Evolutionary conservation across 1,140 invertebrate species (phyloP), one percentile per base, ranked within the genome.

Genomic region (Brevipalpus yothersi): DNA sequence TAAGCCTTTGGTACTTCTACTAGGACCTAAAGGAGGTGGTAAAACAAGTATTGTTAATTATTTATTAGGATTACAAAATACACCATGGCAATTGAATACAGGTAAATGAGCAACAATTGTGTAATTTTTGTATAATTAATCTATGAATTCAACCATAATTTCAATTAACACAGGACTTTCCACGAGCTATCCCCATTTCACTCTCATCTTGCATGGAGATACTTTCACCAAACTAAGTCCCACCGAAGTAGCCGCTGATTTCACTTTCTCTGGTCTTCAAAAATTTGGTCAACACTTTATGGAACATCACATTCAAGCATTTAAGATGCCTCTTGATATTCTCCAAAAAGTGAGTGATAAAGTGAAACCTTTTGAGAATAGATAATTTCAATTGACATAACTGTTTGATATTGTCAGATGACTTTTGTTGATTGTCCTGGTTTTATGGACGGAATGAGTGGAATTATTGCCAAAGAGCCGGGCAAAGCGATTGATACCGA

Each of bases 361-460:
- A 31, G 31, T 17, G 7, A 42, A n/a, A 12, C 31, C 3, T 3
- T 45, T 12, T 17, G 2, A 17, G 8, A 15, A 13, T 54, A 40
- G 10, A 11, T 39, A 41, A n/a, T n/a, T 56, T 41, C n/a, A 10
- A 9, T 12, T 56, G n/a, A n/a, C n/a, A n/a, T n/a, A n/a, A n/a
- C 31, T 31, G 31, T 2, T 31, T 45, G 12, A 1, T 45, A 3
- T 45, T 45, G 3, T 56, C 69, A 90, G 87, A 83, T 92, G 15
- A 93, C 90, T 68, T 84, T 95, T 66, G 86, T 94, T 40, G 90
- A 95, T 76, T 93, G 92, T 68, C 90, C 90, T 57, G 90, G 90
- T 60, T 90, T 94, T 66, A 73, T 93, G 63, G 90, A 94, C 76
- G 15, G 31, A 43, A 13, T 60, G 13, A 51, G n/a, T 17, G 86